phyloP scores from a whole-genome alignment of 2,113 vertebrate genomes.

The Oreochromis tanganicae region DNA sequence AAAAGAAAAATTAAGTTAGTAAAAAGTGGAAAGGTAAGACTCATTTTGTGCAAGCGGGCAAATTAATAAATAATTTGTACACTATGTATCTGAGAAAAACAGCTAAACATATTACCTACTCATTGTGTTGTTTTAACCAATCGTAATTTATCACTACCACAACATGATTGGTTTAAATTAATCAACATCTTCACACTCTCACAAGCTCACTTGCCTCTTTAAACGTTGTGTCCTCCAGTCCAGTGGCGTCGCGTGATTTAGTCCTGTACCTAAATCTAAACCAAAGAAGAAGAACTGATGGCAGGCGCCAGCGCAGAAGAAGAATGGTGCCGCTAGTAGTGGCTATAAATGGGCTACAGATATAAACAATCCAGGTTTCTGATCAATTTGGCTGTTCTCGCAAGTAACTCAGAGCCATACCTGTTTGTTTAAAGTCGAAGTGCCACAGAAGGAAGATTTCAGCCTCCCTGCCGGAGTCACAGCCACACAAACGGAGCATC shows the following conservation, averaged over 20 bases:
- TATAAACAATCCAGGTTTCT: background rate
- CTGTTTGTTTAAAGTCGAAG: background rate
- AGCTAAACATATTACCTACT: background rate
- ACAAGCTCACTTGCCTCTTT: background rate
- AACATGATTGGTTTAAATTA: background rate
- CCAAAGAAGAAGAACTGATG: background rate
- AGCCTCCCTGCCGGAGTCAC: background rate
- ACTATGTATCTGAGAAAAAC: background rate
- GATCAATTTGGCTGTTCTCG: background rate
- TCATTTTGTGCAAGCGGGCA: background rate
- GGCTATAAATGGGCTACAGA: background rate
- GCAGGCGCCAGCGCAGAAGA: background rate
- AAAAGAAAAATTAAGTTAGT: background rate
- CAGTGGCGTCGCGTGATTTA: background rate
- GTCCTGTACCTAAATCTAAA: fast-evolving
- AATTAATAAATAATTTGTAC: background rate
- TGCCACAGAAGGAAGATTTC: background rate
- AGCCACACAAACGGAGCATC: background rate
- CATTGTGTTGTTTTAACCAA: background rate
- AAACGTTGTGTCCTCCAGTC: background rate
- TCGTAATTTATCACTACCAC: background rate
- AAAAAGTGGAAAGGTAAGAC: background rate
- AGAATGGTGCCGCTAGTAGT: background rate
- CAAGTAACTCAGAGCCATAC: background rate
- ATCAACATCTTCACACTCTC: background rate